These are phyloP conservation scores for Paralichthys olivaceus DNA, from an alignment of 2,113 vertebrate genomes.

Conservation along the genomic window DNA sequence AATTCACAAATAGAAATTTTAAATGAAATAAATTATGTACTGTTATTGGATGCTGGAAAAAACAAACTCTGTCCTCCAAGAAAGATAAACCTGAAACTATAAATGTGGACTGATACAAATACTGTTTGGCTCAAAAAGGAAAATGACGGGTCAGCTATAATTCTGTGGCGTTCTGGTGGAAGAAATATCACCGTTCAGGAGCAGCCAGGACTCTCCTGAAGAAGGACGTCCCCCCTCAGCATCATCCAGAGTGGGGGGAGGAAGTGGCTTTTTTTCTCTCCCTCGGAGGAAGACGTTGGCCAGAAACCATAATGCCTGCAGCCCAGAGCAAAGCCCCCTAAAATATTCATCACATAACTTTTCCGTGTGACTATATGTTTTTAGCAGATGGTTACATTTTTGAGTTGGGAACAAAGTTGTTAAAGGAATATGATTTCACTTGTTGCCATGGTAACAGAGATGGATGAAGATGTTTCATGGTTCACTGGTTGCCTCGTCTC, in stretches of 20 bases:
- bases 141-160: constrained; percentile 41
- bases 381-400: constrained; percentile 81
- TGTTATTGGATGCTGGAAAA: too few relatives aligned
- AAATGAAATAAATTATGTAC: too few relatives aligned
- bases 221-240: constrained; percentile 55
- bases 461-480: constrained; percentile 83
- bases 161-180: constrained; percentile 26
- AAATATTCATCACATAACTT: constrained; percentile 81
- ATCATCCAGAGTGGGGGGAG: constrained; percentile 58
- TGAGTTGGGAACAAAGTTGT: constrained; percentile 79
- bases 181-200: constrained; percentile 42
- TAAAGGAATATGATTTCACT: constrained; percentile 81
- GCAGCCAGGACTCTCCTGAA: constrained; percentile 61
- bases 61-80: not conserved
- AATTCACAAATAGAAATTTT: not conserved
- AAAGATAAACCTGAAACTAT: constrained; percentile 18
- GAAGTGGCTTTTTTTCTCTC: constrained; percentile 61
- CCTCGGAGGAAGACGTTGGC: constrained; percentile 68
- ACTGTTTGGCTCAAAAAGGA: constrained; percentile 17
- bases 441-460: constrained; percentile 86
- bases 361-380: constrained; percentile 77
- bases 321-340: constrained; percentile 62
- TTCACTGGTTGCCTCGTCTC: constrained; percentile 74
- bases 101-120: constrained; percentile 11
- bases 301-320: constrained; percentile 72